Evolutionary conservation across 2,797 vertebrate genomes (phyloP), one percentile per base, ranked within the genome.

Genomic region (Tenualosa thibaudeaui): DNA sequence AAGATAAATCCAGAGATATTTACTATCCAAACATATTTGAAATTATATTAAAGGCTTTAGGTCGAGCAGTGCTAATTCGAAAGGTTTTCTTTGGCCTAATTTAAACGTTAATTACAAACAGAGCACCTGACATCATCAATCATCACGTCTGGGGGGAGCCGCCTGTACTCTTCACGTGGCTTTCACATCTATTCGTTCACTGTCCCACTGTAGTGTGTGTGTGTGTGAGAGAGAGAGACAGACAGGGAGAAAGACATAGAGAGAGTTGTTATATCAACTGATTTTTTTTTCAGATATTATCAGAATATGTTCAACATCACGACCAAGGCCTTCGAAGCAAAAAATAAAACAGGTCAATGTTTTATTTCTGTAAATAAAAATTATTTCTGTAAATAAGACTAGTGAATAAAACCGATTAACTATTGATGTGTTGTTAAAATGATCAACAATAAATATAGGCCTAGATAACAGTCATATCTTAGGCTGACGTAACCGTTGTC

Each of bases 91-190:
- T 91, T 82, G 84, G 75, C 82, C 91, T 91, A 89, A 93, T 94
- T 94, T 90, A 90, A 93, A 92, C 91, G 92, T 93, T 94, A 95
- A 95, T 95, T 94, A 94, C 93, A 93, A 93, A 91, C 92, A 89
- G 92, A 89, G 85, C 93, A 92, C 90, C 92, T 95, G 94, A 95
- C 93, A 92, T 91, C 92, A 94, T 95, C 94, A 91, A 94, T 95
- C 95, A 95, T 86, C 86, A 31, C 49, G 13, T 84, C 84, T 85
- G 86, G 88, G 82, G 84, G 87, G 84, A 87, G 86, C 87, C 81
- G 84, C 54, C 87, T 89, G 88, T 93, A 90, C 90, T 90, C 92
- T 89, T 87, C 87, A 86, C 88, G 85, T 68, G 86, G 71, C 68
- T 89, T 88, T 51, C 9, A 51, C 84, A 65, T 87, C 87, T 81